Percentiles rank a stretch among this genome's conserved stretches.
phyloP scores from a whole-genome alignment of 64 coral and sea anemone species.

The Dendrophyllia cribrosa region DNA sequence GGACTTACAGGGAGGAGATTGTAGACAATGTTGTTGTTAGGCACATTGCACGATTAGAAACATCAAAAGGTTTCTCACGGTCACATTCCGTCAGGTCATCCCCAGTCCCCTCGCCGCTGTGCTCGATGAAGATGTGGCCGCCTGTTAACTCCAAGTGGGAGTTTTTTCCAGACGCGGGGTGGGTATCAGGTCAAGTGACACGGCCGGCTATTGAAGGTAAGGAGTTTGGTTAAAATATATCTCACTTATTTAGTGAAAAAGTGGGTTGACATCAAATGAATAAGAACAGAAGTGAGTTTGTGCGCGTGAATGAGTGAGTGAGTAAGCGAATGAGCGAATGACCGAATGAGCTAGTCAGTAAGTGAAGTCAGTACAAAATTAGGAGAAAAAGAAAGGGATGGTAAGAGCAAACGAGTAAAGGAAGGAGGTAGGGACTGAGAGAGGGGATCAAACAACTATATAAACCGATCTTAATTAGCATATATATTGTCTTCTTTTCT shows the following conservation, averaged over 20 bases:
- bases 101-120: slow-evolving; percentile 78
- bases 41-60: slow-evolving; percentile 58
- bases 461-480: no score
- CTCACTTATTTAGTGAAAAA: neutral
- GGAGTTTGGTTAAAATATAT: neutral
- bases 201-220: slow-evolving; percentile 65
- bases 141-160: slow-evolving; percentile 68
- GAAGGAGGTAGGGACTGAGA: no score
- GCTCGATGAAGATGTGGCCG: slow-evolving; percentile 79
- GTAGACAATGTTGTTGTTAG: slow-evolving; percentile 82
- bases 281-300: no score
- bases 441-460: no score
- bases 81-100: slow-evolving; percentile 57
- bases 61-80: slow-evolving; percentile 64
- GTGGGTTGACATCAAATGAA: neutral
- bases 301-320: no score
- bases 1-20: slow-evolving; percentile 85
- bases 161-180: slow-evolving; percentile 71
- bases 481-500: no score
- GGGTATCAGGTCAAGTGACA: slow-evolving; percentile 46
- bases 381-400: no score
- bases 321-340: no score
- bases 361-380: no score
- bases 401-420: no score
- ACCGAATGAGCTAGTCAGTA: no score